Conservation (phyloP, 1,140 invertebrate species). For the Pogonus chalceus region DNA sequence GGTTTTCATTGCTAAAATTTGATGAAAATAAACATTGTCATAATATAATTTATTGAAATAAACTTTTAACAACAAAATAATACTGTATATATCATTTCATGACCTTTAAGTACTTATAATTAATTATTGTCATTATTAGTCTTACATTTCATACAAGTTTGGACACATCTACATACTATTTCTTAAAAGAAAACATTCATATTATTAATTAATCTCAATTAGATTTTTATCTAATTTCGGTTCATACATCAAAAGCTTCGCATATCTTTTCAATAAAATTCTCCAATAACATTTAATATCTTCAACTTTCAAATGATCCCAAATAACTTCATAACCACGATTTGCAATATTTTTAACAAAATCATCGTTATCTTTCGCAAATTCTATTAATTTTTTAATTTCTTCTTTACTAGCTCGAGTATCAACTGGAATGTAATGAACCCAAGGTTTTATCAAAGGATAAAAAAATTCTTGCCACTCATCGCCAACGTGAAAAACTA, state of each 20-base stretch:
- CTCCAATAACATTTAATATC: conserved; percentile 85
- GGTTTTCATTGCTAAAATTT: conserved; percentile 30
- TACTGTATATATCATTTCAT: background rate
- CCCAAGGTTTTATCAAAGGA: conserved; percentile 81
- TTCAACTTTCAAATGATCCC: conserved; percentile 70
- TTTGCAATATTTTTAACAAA: conserved; percentile 72
- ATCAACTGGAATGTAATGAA: conserved; percentile 89
- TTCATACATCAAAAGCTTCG: conserved; percentile 64
- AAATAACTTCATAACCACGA: conserved; percentile 70
- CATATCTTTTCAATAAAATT: conserved; percentile 66
- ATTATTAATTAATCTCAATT: conserved; percentile 36
- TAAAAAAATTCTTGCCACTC: conserved; percentile 98
- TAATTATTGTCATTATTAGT: background rate
- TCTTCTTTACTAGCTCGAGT: conserved; percentile 55
- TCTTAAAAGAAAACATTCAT: background rate
- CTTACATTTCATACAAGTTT: too few species aligned
- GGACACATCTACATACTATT: too few species aligned
- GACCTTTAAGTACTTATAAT: background rate
- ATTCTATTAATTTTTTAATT: conserved; percentile 61
- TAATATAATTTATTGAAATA: background rate
- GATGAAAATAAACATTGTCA: conserved; percentile 16
- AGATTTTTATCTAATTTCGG: conserved; percentile 46
- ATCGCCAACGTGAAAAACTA: conserved; percentile 93
- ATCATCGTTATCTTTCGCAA: conserved; percentile 67
- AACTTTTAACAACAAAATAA: background rate